Percentiles rank a stretch among this genome's conserved stretches.
These are phyloP conservation scores for Aphidius colemani DNA, from an alignment of 2,888 invertebrate genomes.

Conservation along the genomic window DNA sequence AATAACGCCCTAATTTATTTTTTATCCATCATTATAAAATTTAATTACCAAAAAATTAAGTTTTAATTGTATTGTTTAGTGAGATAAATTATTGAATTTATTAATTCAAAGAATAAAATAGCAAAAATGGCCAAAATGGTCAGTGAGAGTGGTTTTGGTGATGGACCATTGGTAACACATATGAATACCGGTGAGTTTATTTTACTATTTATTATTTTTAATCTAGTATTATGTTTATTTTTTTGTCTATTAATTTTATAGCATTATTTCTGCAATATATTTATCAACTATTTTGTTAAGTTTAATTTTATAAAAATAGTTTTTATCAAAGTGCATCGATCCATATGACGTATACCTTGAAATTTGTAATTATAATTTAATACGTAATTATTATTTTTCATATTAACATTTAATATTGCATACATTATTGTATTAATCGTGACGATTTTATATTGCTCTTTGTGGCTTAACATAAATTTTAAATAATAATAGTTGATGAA, in stretches of 20 bases:
- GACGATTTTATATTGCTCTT: too few species aligned
- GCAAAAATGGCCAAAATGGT: slow-evolving; percentile 48
- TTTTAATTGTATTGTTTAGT: not conserved
- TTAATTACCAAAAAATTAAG: too few species aligned
- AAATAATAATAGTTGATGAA: too few species aligned
- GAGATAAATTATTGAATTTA: slow-evolving; percentile 17
- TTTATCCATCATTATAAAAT: not conserved
- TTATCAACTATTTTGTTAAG: not conserved
- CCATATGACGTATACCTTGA: too few species aligned
- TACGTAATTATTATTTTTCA: too few species aligned
- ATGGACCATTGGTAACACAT: slow-evolving; percentile 56
- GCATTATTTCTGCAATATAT: not conserved
- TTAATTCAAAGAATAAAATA: not conserved
- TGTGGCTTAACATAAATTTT: too few species aligned
- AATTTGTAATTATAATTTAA: too few species aligned
- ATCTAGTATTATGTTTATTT: not conserved
- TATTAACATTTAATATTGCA: too few species aligned
- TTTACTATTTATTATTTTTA: not conserved
- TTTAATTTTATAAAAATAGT: not conserved
- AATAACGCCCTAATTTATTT: slow-evolving; percentile 36
- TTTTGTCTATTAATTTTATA: not conserved
- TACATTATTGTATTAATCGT: too few species aligned
- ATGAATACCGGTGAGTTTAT: slow-evolving; percentile 55
- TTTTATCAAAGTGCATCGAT: too few species aligned
- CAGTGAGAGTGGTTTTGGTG: slow-evolving; percentile 49